Base-by-base conservation (phyloP, 1,140 invertebrate species). In the Prorops nasuta region DNA sequence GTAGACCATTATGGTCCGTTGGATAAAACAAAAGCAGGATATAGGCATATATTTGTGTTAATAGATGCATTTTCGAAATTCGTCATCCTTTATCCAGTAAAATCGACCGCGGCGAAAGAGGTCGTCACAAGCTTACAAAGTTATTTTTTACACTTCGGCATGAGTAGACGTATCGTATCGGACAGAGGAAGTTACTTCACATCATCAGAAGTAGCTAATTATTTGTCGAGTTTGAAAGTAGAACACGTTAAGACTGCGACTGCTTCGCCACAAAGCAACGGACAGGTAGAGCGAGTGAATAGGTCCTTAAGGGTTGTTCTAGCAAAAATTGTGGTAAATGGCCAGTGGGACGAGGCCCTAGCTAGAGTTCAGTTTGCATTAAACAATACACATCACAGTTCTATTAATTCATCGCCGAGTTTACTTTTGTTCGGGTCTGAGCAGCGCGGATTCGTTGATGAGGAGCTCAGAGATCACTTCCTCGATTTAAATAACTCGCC, bases 361-460 rank as follows among this genome's bases (percentile, higher is more conserved):
- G 3, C 18, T 18, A 21, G 38, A 4, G 44, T 48, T 12, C 47
- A 54, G 38, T 58, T 53, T 55, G 38, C 37, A 1, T 18, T 50
- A 14, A 58, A 60, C 36, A 60, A 60, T 41, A 54, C 55, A 3
- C 21, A 43, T 3, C 16, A 16, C 39, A 16, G 48, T 24, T 10
- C 36, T 2, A 60, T 51, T 0, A 42, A 37, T 22, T 24, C 45
- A n/a, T 51, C 41, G 3, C 55, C 51, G 1, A 42, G 48, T 19
- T 20, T 35, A 42, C 35, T 60, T 17, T 47, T 60, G 20, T 60
- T 60, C 24, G 51, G 58, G 4, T 38, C 42, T 19, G 18, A 50
- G 3, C 55, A 58, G n/a, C n/a, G n/a, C n/a, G n/a, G n/a, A n/a
- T n/a, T n/a, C n/a, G n/a, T n/a, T n/a, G n/a, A n/a, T n/a, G 35